A percentile compares a stretch with the other conserved stretches of the same genome.
These are phyloP conservation scores for Uloborus diversus DNA, from an alignment of 1,140 invertebrate species.

Conservation along the genomic window DNA sequence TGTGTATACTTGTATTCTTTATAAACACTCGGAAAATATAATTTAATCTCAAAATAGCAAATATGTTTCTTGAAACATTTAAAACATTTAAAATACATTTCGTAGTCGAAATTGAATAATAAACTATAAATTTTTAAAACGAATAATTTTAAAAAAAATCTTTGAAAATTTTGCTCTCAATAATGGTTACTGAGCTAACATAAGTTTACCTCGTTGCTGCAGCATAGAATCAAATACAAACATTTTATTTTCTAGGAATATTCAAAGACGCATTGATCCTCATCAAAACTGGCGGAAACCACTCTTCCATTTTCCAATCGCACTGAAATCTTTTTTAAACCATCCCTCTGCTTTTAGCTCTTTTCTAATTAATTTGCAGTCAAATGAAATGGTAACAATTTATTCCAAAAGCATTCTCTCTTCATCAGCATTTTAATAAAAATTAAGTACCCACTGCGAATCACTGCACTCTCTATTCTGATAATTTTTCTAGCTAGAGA, in stretches of 20 bases:
- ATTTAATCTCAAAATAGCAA: too few relatives aligned
- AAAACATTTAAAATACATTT: too few relatives aligned
- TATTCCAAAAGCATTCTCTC: constrained; percentile 49
- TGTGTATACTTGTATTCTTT: too few relatives aligned
- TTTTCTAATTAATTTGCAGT: constrained; percentile 45
- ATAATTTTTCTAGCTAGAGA: background rate
- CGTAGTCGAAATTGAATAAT: too few relatives aligned
- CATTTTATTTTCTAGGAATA: too few relatives aligned
- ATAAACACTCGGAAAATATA: too few relatives aligned
- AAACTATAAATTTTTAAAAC: too few relatives aligned
- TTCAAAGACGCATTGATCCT: background rate
- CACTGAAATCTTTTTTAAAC: constrained; percentile 16
- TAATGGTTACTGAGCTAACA: too few relatives aligned
- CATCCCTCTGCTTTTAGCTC: background rate
- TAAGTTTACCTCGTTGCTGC: background rate
- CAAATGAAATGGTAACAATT: constrained; percentile 47
- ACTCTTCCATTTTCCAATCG: constrained; percentile 28
- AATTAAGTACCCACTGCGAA: constrained; percentile 44
- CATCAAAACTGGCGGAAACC: background rate
- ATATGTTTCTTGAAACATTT: too few relatives aligned
- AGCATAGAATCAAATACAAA: background rate
- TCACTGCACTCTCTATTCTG: constrained; percentile 16
- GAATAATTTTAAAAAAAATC: too few relatives aligned
- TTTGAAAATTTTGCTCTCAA: too few relatives aligned
- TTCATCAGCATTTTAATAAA: constrained; percentile 52